Conservation (phyloP, 1,140 invertebrate species). For the Polypedilum vanderplanki region DNA sequence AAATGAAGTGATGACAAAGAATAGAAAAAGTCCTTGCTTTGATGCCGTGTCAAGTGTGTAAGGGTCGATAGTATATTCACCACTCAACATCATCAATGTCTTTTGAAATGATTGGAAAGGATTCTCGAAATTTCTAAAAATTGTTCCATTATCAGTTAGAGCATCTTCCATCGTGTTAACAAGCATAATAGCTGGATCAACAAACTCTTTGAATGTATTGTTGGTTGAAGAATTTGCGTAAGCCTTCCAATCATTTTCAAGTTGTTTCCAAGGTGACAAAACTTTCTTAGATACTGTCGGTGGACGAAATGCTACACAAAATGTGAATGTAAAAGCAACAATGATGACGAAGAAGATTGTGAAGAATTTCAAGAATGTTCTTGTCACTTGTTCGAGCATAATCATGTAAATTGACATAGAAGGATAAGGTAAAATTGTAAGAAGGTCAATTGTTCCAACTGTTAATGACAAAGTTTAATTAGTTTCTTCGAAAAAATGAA, state of each 20-base stretch:
- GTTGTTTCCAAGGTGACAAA: neutral
- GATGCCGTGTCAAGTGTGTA: neutral
- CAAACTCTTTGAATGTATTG: neutral
- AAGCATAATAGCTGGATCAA: neutral
- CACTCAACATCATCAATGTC: neutral
- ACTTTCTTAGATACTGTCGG: neutral
- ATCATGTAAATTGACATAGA: conserved; percentile 21
- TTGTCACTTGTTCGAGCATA: neutral
- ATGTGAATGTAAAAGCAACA: conserved; percentile 6
- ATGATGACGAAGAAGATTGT: conserved; percentile 9
- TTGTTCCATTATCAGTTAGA: neutral
- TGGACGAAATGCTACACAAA: neutral
- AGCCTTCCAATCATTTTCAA: neutral
- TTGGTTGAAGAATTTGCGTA: neutral
- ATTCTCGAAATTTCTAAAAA: conserved; percentile 24
- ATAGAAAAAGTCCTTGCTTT: neutral
- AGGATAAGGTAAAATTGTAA: neutral
- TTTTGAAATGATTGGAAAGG: conserved; percentile 7
- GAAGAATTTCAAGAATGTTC: neutral
- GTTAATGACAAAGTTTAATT: neutral
- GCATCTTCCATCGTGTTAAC: neutral
- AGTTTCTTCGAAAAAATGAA: neutral
- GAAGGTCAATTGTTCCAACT: neutral
- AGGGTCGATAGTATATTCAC: neutral
- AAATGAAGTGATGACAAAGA: neutral